Evolutionary conservation across 92 coral and sea anemone genomes (phyloP), one percentile per base, ranked within the genome.

Genomic region (Porites divaricata): DNA sequence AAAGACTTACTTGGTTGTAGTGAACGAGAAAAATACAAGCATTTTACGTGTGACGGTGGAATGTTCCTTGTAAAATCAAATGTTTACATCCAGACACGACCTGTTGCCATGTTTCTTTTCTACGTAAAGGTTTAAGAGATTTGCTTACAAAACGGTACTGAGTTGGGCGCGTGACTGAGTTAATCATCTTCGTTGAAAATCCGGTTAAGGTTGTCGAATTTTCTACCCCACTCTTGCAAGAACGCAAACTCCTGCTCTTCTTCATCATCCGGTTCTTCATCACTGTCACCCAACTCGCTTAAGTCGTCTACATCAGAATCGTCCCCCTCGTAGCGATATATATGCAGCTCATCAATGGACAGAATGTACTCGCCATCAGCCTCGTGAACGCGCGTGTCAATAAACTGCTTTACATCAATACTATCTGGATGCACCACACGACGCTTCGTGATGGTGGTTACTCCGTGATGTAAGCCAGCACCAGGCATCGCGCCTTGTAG

Each of bases 291-390:
- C 8, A 97, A 74, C 79, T 97, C 99, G 59, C 99, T 97, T 24
- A 97, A 86, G 74, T 97, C 98, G 70, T 93, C 99, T 61, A 90
- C 95, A n/a, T 96, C 99, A 3, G 93, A 89, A 74, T 96, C 99
- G 54, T 97, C 99, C 19, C 99, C 99, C 45, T 94, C 98, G 69
- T 97, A 95, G 79, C 95, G 93, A 71, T 88, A 93, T 63, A 93
- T 91, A 86, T 97, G 99, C 21, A 91, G 78, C 61, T 94, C 93
- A 72, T 93, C 98, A 13, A 90, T 89, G 63, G 98, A 91, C 22
- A 95, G 86, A 79, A 93, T 88, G 89, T 95, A 92, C 83, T 97
- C 99, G 61, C 95, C 93, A 87, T 97, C 91, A 17, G 99, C 99
- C 81, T 95, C 96, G 75, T 87, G 84, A 3, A 97, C 98, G 6